Evolutionary conservation across 64 coral and sea anemone species (phyloP).

Genomic region (Montipora efflorescens): DNA sequence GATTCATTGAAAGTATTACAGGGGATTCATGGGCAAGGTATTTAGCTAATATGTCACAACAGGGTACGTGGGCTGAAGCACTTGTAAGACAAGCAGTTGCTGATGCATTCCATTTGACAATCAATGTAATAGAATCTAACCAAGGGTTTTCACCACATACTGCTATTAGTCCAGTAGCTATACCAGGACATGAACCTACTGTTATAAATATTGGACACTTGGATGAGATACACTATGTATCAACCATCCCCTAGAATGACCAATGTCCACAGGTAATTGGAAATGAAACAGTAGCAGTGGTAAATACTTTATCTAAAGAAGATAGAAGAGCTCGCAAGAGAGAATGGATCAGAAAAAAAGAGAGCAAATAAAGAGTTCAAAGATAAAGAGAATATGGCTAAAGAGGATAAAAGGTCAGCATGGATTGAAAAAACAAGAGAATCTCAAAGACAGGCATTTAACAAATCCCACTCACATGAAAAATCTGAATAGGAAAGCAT

Average conservation of each 20-base stretch:
- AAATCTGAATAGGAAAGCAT: not conserved
- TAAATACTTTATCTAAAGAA: slow-evolving; percentile 15
- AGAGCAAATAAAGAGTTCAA: not conserved
- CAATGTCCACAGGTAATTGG: not conserved
- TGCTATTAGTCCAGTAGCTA: not conserved
- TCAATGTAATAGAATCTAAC: no score
- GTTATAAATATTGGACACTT: slow-evolving; percentile 18
- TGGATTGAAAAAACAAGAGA: slow-evolving; percentile 13
- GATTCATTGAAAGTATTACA: no score
- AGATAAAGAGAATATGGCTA: slow-evolving; percentile 6
- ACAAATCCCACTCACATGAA: not conserved
- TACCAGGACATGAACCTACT: slow-evolving; percentile 7
- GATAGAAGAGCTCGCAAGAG: not conserved
- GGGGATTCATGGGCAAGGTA: no score
- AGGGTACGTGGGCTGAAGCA: no score
- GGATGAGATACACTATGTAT: slow-evolving; percentile 35
- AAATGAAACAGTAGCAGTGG: slow-evolving; percentile 3
- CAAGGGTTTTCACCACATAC: not conserved
- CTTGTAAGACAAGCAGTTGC: no score
- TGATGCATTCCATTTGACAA: no score
- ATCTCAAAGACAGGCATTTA: not conserved
- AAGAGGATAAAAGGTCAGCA: slow-evolving; percentile 25
- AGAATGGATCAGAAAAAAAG: not conserved
- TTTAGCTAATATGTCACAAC: no score
- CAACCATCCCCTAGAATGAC: slow-evolving; percentile 36